phyloP scores from a whole-genome alignment of 2,797 vertebrate genomes.

The Spinibarbus caldwelli region DNA sequence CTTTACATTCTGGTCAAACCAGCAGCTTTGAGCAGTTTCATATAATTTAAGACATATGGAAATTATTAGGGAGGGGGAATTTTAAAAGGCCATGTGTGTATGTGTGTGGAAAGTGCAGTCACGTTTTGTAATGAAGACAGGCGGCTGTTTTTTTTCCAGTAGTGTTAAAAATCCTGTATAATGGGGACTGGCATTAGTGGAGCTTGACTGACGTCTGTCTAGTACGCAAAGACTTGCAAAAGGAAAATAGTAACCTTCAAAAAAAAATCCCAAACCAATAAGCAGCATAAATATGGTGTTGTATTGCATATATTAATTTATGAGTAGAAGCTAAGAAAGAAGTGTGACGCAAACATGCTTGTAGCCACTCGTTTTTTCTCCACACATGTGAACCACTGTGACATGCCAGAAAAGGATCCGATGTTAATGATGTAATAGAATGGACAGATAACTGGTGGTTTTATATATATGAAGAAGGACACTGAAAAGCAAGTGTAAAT shows the following conservation, averaged over 20 bases:
- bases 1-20: constrained; percentile 73
- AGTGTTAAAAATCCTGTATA: constrained; percentile 67
- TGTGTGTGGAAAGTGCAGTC: constrained; percentile 65
- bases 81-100: constrained; percentile 57
- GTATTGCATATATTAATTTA: constrained; percentile 30
- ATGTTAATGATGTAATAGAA: background rate
- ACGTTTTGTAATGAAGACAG: constrained; percentile 76
- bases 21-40: constrained; percentile 81
- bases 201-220: constrained; percentile 68
- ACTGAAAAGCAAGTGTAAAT: background rate
- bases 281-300: constrained; percentile 40
- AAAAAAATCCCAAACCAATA: constrained; percentile 41
- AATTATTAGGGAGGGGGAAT: constrained; percentile 73
- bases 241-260: constrained; percentile 42
- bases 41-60: constrained; percentile 84
- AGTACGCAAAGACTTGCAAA: constrained; percentile 29
- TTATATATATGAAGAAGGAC: background rate
- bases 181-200: constrained; percentile 60
- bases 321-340: constrained; percentile 29
- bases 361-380: background rate
- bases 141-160: constrained; percentile 61
- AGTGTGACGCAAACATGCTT: background rate
- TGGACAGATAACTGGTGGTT: background rate
- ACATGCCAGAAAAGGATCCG: background rate
- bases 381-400: background rate